These are phyloP conservation scores for Oenanthe melanoleuca DNA, from an alignment of 2,113 vertebrate genomes.

Conservation along the genomic window DNA sequence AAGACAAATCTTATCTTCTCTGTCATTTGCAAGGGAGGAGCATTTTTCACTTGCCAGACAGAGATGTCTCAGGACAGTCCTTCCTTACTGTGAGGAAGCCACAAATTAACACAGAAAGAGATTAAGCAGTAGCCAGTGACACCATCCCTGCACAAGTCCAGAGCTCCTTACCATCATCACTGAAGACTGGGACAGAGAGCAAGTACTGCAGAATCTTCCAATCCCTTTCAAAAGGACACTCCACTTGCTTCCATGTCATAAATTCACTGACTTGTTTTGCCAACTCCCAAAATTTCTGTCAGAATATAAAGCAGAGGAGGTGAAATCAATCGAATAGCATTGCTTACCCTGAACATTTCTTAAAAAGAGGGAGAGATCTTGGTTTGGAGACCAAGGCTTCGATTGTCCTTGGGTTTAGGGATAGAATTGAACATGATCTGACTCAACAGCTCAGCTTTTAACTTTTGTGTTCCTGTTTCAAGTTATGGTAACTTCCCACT, in stretches of 20 bases:
- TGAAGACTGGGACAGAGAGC: constrained; percentile 88
- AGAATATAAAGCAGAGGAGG: background rate
- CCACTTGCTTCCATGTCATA: constrained; percentile 93
- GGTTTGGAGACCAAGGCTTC: background rate
- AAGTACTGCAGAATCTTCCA: constrained; percentile 90
- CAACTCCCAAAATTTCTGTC: constrained; percentile 95
- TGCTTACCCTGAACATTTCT: background rate
- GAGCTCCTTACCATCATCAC: constrained; percentile 85
- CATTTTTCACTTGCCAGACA: background rate
- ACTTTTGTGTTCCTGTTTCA: background rate
- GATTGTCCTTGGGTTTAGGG: background rate
- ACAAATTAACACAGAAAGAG: background rate
- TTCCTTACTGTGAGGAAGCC: background rate
- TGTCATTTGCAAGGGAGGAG: background rate
- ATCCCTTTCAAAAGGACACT: constrained; percentile 93
- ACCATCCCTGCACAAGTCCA: background rate
- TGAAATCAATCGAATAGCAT: background rate
- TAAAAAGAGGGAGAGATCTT: background rate
- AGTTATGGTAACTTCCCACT: background rate
- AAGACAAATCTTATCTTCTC: background rate
- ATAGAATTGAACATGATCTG: background rate
- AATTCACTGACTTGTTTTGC: constrained; percentile 94
- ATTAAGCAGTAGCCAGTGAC: background rate
- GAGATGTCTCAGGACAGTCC: background rate
- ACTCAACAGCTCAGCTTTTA: background rate